phyloP scores from a whole-genome alignment of 2,888 invertebrate species.

The Plagiodera versicolora region DNA sequence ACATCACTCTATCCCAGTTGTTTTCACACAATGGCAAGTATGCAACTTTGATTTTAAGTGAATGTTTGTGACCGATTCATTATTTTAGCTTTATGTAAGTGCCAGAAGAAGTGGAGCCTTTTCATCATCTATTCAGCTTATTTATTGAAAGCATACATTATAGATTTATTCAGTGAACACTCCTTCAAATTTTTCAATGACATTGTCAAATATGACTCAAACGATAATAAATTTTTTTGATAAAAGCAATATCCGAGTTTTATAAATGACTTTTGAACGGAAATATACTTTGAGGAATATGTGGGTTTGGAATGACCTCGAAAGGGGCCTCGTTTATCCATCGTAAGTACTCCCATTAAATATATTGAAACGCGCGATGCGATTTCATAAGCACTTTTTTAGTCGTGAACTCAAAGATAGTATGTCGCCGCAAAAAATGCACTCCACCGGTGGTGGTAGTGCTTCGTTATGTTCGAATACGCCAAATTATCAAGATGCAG shows the following conservation, averaged over 20 bases:
- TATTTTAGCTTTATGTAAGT: constrained; percentile 38
- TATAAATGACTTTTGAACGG: not conserved
- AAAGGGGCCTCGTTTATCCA: constrained; percentile 32
- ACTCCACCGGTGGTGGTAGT: not conserved
- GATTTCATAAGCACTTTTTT: too few relatives aligned
- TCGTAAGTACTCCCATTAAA: constrained; percentile 34
- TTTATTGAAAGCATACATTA: constrained; percentile 31
- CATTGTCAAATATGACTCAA: constrained; percentile 5
- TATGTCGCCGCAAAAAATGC: not conserved
- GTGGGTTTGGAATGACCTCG: constrained; percentile 33
- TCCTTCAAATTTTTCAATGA: constrained; percentile 10
- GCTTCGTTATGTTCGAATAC: not conserved
- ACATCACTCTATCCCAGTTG: constrained; percentile 65
- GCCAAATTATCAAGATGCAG: constrained; percentile 21
- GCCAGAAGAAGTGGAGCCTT: constrained; percentile 43
- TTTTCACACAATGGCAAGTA: constrained; percentile 66
- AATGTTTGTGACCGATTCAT: constrained; percentile 1
- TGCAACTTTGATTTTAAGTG: not conserved
- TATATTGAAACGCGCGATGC: too few relatives aligned
- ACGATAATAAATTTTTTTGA: constrained; percentile 2
- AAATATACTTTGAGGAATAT: constrained; percentile 4
- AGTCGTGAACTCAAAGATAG: not conserved
- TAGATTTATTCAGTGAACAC: constrained; percentile 22
- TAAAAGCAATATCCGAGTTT: not conserved
- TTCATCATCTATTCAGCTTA: constrained; percentile 41